Evolutionary conservation across 35 echinoderm and acorn worm genomes (phyloP), one percentile per base, ranked within the genome.

Genomic region (Lytechinus variegatus): DNA sequence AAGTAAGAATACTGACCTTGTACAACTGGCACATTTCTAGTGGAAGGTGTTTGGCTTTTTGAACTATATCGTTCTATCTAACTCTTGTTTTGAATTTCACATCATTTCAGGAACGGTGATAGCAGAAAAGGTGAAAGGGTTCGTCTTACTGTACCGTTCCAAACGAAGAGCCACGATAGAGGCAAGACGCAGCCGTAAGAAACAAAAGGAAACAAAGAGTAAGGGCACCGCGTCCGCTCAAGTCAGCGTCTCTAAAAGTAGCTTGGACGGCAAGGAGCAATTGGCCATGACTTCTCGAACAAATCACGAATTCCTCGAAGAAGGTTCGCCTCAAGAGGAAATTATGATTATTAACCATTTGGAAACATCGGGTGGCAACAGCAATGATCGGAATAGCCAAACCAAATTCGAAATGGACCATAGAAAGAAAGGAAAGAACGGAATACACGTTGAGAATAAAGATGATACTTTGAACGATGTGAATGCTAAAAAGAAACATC

Each of bases 91-190:
- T 53, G 44, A 33, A 16, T 21, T 89, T 33, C n/a, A 19, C 52
- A 51, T 90, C 29, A 90, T 33, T 79, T 79, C 66, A 90, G 88
- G 88, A 52, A 90, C 88, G 27, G 88, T 44, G 88, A 90, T 44
- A 52, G 28, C 88, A 13, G 28, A 27, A 12, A 13, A 3, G 88
- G 28, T 90, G 29, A 90, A 90, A 54, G 28, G 29, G 16, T 90
- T 44, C 52, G 88, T 54, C 27, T 44, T 90, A 28, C 5, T 52
- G 10, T 79, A 79, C 14, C 16, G 19, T 19, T 24, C 66, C 16
- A 79, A 21, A 79, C 19, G 66, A 79, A 79, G 66, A 79, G n/a
- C 66, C n/a, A 4, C 16, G 7, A n/a, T 79, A 7, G 66, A 79
- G 14, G 66, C 66, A 8, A 16, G 66, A 24, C 66, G 66, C 19